These are phyloP conservation scores for Paedocypris micromegethes DNA, from an alignment of 2,797 vertebrate genomes.

Conservation along the genomic window DNA sequence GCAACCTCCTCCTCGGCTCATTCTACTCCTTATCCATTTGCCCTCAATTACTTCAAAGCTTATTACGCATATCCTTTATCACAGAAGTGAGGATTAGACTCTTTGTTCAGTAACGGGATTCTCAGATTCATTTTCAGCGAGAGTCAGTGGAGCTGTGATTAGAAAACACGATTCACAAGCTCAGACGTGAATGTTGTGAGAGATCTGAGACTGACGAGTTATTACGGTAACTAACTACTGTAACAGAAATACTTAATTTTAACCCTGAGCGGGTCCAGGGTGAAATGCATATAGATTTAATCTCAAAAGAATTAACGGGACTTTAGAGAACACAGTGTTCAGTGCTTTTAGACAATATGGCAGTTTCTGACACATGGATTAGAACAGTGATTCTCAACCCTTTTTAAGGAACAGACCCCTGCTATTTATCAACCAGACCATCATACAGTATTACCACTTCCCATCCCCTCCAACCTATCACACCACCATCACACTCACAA, in stretches of 20 bases:
- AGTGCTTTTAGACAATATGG: too few relatives aligned
- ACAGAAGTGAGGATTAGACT: slow-evolving; percentile 33
- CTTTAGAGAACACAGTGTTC: neutral
- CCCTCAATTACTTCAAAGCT: slow-evolving; percentile 50
- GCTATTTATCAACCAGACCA: too few relatives aligned
- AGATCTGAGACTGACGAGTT: slow-evolving; percentile 4
- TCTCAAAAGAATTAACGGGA: neutral
- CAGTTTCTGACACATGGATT: too few relatives aligned
- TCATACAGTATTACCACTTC: too few relatives aligned
- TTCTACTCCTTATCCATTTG: slow-evolving; percentile 47
- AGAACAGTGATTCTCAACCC: too few relatives aligned
- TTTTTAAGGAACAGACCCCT: too few relatives aligned
- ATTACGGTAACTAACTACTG: neutral
- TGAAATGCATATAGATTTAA: neutral
- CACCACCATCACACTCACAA: too few relatives aligned
- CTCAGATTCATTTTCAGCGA: slow-evolving; percentile 31
- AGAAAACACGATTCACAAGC: slow-evolving; percentile 14
- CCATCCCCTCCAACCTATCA: too few relatives aligned
- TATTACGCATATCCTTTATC: slow-evolving; percentile 48
- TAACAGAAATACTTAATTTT: neutral
- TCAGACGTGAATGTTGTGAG: neutral
- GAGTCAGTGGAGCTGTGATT: slow-evolving; percentile 8
- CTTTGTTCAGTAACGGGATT: slow-evolving; percentile 21
- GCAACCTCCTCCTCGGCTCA: slow-evolving; percentile 1
- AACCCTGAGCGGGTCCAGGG: neutral